Evolutionary conservation across 1,140 invertebrate genomes (phyloP).

Genomic region (Tetragonula clypearis): DNA sequence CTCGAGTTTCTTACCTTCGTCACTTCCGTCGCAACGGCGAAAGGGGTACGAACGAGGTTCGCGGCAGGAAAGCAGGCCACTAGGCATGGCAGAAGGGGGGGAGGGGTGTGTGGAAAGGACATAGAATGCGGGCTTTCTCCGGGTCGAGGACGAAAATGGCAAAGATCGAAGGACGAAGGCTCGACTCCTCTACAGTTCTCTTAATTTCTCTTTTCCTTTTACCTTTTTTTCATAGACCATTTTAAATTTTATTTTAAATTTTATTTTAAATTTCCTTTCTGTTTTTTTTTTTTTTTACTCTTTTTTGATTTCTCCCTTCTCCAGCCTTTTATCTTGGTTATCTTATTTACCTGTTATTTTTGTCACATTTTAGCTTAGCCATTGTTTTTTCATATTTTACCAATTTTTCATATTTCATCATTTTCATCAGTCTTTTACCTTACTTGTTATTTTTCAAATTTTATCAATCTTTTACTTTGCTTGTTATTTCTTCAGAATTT

Average conservation of each 20-base stretch:
- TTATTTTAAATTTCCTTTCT: no score
- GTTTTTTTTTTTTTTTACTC: neutral
- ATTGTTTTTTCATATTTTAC: no score
- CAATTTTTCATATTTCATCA: no score
- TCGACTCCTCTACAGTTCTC: neutral
- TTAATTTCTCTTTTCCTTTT: neutral
- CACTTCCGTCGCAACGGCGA: conserved; percentile 7
- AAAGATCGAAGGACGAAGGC: conserved; percentile 31
- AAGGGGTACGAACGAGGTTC: conserved; percentile 37
- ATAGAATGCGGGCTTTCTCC: conserved; percentile 41
- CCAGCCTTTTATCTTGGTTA: neutral
- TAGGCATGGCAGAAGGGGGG: conserved; percentile 3
- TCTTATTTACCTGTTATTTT: no score
- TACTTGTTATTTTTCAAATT: no score
- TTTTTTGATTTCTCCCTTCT: neutral
- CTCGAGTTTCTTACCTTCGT: conserved; percentile 26
- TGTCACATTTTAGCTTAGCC: no score
- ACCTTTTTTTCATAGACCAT: neutral
- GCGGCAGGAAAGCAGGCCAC: conserved; percentile 36
- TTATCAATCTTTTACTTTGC: no score
- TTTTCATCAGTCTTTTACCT: no score
- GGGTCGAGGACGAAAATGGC: conserved; percentile 47
- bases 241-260: neutral
- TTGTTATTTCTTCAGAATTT: no score
- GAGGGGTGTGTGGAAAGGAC: conserved; percentile 22